Evolutionary conservation across 2,113 vertebrate species (phyloP).

Genomic region (Hyperoodon ampullatus): DNA sequence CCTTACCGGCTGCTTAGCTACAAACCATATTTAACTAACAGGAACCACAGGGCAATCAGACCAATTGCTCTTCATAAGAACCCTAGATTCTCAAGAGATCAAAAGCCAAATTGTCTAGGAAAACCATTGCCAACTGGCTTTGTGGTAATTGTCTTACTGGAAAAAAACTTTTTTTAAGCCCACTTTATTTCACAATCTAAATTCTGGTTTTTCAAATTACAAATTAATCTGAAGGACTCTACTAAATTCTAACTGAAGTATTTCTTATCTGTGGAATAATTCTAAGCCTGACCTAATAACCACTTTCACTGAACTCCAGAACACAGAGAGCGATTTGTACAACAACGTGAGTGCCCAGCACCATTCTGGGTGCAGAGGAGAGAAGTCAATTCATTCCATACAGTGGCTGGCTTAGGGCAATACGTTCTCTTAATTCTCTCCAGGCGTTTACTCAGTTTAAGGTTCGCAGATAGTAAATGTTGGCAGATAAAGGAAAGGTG

Average conservation of each 20-base stretch:
- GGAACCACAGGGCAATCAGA: neutral
- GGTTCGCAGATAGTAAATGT: neutral
- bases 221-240: neutral
- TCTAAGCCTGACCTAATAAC: conserved; percentile 24
- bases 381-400: neutral
- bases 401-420: neutral
- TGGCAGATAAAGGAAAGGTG: neutral
- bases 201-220: conserved; percentile 47
- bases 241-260: neutral
- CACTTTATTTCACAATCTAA: conserved; percentile 45
- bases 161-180: neutral
- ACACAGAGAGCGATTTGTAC: neutral
- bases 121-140: neutral
- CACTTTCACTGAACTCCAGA: neutral
- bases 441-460: neutral
- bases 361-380: neutral
- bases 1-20: neutral
- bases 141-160: neutral
- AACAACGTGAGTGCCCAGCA: neutral
- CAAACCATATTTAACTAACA: conserved; percentile 7
- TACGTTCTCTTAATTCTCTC: neutral
- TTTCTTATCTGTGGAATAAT: neutral
- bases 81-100: neutral
- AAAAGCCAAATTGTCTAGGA: neutral
- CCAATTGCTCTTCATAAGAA: neutral